phyloP scores from a whole-genome alignment of 2,797 vertebrate genomes.

The Podarcis siculus region DNA sequence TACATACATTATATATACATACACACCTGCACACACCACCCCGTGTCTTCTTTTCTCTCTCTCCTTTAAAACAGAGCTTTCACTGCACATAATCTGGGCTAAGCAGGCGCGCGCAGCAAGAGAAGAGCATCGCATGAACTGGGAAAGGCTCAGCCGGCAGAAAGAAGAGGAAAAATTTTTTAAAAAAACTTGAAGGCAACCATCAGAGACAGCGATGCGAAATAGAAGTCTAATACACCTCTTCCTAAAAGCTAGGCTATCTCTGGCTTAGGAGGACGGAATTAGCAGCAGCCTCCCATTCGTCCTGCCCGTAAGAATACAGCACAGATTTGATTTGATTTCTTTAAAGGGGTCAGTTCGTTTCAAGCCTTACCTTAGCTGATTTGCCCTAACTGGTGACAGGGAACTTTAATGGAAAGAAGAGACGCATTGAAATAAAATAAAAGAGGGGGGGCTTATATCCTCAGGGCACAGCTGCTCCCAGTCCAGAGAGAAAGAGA shows the following conservation, averaged over 20 bases:
- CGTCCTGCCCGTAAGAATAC: constrained; percentile 24
- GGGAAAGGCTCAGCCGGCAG: background rate
- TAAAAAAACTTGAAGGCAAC: background rate
- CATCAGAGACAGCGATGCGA: background rate
- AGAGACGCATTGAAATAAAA: constrained; percentile 39
- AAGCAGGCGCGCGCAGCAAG: constrained; percentile 30
- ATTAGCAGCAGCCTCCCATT: constrained; percentile 20
- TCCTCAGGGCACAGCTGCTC: constrained; percentile 74
- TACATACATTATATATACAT: constrained; percentile 19
- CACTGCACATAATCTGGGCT: constrained; percentile 32
- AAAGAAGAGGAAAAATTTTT: no score
- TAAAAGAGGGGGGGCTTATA: constrained; percentile 35
- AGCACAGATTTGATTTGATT: constrained; percentile 32
- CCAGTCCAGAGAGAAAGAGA: constrained; percentile 66
- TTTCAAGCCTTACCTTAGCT: constrained; percentile 79
- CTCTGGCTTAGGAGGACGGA: background rate
- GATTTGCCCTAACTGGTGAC: constrained; percentile 80
- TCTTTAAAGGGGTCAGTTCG: constrained; percentile 38
- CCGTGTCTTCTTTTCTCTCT: constrained; percentile 7
- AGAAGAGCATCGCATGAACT: background rate
- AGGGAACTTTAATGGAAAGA: constrained; percentile 67
- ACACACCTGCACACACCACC: constrained; percentile 34
- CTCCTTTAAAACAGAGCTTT: background rate
- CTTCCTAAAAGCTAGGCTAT: background rate
- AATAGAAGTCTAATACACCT: background rate